Percentiles rank a stretch among this genome's conserved stretches.
These are phyloP conservation scores for Emydocephalus ijimae DNA, from an alignment of 2,113 vertebrate species.

Conservation along the genomic window DNA sequence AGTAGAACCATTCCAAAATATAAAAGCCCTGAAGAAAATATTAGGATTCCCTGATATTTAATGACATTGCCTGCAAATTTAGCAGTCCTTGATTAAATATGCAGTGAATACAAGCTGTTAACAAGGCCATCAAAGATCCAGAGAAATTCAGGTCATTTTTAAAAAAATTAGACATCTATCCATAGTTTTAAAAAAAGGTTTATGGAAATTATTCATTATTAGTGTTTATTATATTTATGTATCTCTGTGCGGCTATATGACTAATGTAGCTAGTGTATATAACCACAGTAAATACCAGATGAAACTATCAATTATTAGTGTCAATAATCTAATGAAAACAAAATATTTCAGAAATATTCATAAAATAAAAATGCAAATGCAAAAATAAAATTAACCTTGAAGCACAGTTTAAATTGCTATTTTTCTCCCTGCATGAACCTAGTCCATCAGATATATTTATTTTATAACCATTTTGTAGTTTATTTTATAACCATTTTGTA, in stretches of 20 bases:
- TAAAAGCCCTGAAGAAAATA: constrained; percentile 56
- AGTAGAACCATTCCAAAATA: constrained; percentile 55
- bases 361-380: background rate
- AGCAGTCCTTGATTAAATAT: constrained; percentile 28
- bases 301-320: background rate
- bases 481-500: background rate
- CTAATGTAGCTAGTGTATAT: background rate
- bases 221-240: background rate
- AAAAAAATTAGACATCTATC: background rate
- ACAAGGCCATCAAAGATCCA: background rate
- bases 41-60: constrained; percentile 45
- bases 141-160: background rate
- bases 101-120: background rate
- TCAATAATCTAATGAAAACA: background rate
- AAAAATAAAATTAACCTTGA: background rate
- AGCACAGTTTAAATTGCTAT: background rate
- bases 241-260: background rate
- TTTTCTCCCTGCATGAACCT: background rate
- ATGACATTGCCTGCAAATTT: constrained; percentile 34
- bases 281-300: background rate
- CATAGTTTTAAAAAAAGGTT: background rate
- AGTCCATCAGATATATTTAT: background rate
- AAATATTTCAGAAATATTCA: background rate
- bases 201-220: background rate
- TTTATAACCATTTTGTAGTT: background rate